Conservation (phyloP, 1,140 invertebrate genomes). For the Lutraria rhynchaena region DNA sequence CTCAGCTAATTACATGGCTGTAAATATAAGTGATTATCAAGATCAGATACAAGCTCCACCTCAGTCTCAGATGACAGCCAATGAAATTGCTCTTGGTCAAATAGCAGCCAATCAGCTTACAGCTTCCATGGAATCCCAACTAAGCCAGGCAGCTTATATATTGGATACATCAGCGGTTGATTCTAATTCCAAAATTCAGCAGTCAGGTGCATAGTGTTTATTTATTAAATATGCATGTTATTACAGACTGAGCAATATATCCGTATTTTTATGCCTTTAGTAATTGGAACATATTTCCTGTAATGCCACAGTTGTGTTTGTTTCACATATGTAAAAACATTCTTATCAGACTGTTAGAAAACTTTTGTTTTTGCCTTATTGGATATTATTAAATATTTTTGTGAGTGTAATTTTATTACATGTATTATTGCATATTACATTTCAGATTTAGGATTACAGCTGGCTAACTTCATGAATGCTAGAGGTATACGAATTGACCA, state of each 20-base stretch:
- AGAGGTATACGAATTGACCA: slow-evolving; percentile 17
- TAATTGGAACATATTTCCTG: too few species aligned
- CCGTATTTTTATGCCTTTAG: too few species aligned
- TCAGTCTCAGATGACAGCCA: slow-evolving; percentile 2
- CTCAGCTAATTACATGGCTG: slow-evolving; percentile 8
- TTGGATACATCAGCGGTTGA: not conserved
- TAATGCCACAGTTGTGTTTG: too few species aligned
- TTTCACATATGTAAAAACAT: too few species aligned
- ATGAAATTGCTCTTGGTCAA: slow-evolving; percentile 16
- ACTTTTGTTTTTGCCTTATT: too few species aligned
- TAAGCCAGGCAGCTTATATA: not conserved
- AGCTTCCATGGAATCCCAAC: slow-evolving; percentile 20
- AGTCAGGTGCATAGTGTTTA: too few species aligned
- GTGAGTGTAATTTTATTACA: too few species aligned
- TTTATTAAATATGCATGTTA: too few species aligned
- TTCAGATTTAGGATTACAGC: slow-evolving; percentile 13
- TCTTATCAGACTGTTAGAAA: too few species aligned
- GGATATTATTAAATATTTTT: too few species aligned
- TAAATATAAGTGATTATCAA: slow-evolving; percentile 18
- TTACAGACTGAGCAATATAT: too few species aligned
- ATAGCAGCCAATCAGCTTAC: slow-evolving; percentile 42
- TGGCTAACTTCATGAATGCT: not conserved
- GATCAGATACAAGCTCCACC: not conserved
- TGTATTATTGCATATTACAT: not conserved
- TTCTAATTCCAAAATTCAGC: slow-evolving; percentile 5